Evolutionary conservation across 30 jellyfish, hydroid and myxozoan species (phyloP).

Genomic region (Nemopilema nomurai): DNA sequence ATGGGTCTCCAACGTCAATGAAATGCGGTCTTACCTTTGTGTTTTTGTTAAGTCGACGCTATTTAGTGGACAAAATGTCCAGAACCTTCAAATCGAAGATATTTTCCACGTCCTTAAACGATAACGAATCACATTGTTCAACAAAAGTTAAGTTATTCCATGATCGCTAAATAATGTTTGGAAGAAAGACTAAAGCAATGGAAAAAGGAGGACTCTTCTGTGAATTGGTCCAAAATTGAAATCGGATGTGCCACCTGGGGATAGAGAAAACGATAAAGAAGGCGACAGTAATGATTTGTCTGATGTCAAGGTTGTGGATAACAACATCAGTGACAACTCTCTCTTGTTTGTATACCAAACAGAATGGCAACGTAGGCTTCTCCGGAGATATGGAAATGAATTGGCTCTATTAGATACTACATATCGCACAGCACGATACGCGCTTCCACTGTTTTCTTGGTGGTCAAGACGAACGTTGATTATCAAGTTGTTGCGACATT

Average conservation of each 20-base stretch:
- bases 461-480: no score
- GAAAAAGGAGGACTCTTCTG: constrained; percentile 7
- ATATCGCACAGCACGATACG: constrained; percentile 63
- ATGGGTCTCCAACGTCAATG: no score
- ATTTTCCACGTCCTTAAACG: constrained; percentile 4
- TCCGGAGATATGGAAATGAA: constrained; percentile 67
- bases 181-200: constrained; percentile 10
- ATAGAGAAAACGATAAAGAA: not conserved
- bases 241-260: not conserved
- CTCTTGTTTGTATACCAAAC: constrained; percentile 75
- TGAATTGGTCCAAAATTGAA: constrained; percentile 11
- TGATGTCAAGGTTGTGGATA: not conserved
- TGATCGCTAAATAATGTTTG: constrained; percentile 25
- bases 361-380: constrained; percentile 62
- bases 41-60: no score
- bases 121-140: constrained; percentile 26
- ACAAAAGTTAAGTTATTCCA: not conserved
- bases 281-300: not conserved
- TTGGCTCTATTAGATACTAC: constrained; percentile 72
- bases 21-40: no score
- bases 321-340: not conserved
- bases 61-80: no score
- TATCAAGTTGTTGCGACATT: no score
- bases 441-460: constrained; percentile 78
- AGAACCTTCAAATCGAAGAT: constrained; percentile 22